A percentile compares a stretch with the other conserved stretches of the same genome.
These are phyloP conservation scores for Brachionus sp. DNA, from an alignment of 1,140 invertebrate genomes.

Conservation along the genomic window DNA sequence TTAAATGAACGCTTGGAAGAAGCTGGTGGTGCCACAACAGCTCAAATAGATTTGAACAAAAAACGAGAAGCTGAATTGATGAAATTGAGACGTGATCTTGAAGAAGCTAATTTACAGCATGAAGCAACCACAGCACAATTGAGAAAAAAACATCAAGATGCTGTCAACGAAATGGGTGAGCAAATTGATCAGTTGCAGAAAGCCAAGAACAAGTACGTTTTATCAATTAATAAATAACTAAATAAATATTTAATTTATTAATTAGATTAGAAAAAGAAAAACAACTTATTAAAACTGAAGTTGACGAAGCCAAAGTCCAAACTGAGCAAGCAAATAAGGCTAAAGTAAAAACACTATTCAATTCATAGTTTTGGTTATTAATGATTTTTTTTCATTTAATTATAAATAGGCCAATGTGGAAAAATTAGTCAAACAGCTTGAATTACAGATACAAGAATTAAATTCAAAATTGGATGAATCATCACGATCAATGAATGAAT, in stretches of 20 bases:
- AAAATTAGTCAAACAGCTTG: conserved; percentile 91
- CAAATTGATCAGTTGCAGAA: conserved; percentile 99
- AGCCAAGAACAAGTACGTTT: conserved; percentile 89
- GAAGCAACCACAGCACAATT: conserved; percentile 88
- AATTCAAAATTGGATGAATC: conserved; percentile 83
- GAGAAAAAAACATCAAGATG: conserved; percentile 99
- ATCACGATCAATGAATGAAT: conserved; percentile 18
- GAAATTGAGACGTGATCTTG: conserved; percentile 94
- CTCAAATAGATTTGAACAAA: conserved; percentile 98
- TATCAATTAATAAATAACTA: background rate
- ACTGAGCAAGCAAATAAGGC: conserved; percentile 84
- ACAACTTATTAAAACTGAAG: conserved; percentile 73
- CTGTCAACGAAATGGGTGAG: conserved; percentile 91
- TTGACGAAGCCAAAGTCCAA: conserved; percentile 81
- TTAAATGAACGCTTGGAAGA: conserved; percentile 93
- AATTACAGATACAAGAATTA: conserved; percentile 87
- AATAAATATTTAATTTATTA: background rate
- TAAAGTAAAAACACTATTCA: conserved; percentile 69
- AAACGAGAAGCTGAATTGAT: conserved; percentile 96
- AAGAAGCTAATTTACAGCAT: conserved; percentile 96
- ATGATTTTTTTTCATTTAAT: background rate
- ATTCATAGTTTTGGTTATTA: background rate
- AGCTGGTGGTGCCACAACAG: conserved; percentile 95
- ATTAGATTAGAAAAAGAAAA: conserved; percentile 46
- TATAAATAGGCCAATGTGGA: conserved; percentile 79